Conservation (phyloP, 2,888 invertebrate species). For the Ptychoptera albimana region DNA sequence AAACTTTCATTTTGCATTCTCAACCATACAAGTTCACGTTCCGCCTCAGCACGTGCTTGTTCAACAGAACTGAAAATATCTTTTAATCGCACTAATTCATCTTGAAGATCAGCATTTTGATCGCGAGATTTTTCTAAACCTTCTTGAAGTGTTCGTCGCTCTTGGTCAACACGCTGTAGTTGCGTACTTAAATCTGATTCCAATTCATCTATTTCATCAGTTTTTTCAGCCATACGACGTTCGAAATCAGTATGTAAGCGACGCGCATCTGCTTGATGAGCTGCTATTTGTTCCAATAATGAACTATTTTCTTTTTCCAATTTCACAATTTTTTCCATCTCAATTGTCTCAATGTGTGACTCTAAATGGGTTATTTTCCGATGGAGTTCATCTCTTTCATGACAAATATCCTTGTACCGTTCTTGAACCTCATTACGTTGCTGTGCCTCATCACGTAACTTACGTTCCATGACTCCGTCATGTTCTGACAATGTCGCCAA, state of each 20-base stretch:
- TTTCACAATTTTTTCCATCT: slow-evolving; percentile 28
- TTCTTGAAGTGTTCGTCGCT: slow-evolving; percentile 33
- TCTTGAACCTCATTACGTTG: slow-evolving; percentile 36
- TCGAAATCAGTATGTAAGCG: slow-evolving; percentile 29
- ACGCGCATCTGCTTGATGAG: slow-evolving; percentile 35
- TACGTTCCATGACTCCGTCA: slow-evolving; percentile 42
- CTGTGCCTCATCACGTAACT: slow-evolving; percentile 40
- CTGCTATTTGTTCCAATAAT: slow-evolving; percentile 26
- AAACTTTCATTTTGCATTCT: slow-evolving; percentile 26
- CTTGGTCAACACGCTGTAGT: slow-evolving; percentile 19
- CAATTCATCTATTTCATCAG: slow-evolving; percentile 32
- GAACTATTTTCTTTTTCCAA: slow-evolving; percentile 31
- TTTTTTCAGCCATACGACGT: slow-evolving; percentile 26
- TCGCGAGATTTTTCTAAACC: slow-evolving; percentile 41
- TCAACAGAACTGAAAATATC: slow-evolving; percentile 22
- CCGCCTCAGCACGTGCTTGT: slow-evolving; percentile 20
- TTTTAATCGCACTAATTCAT: slow-evolving; percentile 30
- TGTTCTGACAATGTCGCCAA: slow-evolving; percentile 43
- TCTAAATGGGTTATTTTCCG: slow-evolving; percentile 33
- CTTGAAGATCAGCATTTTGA: slow-evolving; percentile 38
- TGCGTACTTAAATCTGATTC: slow-evolving; percentile 35
- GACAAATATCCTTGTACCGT: slow-evolving; percentile 34
- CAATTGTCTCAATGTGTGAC: slow-evolving; percentile 23
- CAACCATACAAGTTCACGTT: slow-evolving; percentile 22
- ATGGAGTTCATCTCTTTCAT: slow-evolving; percentile 35